Conservation (phyloP, 2,797 vertebrate genomes). For the Vespertilio murinus region DNA sequence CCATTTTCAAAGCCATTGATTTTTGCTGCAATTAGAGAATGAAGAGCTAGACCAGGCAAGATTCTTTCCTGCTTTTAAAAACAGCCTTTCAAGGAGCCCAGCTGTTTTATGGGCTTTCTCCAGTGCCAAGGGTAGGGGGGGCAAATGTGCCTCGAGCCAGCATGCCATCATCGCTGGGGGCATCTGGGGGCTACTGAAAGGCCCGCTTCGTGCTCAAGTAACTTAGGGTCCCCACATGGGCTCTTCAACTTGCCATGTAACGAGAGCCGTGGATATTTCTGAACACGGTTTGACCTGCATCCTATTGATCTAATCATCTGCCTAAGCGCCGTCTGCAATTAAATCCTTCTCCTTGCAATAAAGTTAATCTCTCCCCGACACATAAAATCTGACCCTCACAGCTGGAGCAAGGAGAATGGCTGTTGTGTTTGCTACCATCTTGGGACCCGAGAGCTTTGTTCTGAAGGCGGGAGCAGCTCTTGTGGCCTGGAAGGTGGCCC, state of each 20-base stretch:
- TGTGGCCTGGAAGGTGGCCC: not conserved
- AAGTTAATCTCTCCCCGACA: constrained; percentile 81
- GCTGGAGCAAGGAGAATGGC: constrained; percentile 55
- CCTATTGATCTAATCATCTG: constrained; percentile 72
- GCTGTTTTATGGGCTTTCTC: constrained; percentile 65
- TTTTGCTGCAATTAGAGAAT: constrained; percentile 73
- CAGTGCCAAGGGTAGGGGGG: not conserved
- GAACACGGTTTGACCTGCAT: constrained; percentile 44
- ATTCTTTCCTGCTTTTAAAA: constrained; percentile 67
- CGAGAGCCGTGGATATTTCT: not conserved
- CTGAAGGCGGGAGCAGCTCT: constrained; percentile 65
- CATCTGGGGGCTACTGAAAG: not conserved
- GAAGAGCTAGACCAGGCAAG: constrained; percentile 51
- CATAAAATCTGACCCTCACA: constrained; percentile 78
- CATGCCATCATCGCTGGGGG: constrained; percentile 38
- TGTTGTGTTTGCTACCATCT: constrained; percentile 56
- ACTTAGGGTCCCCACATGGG: not conserved
- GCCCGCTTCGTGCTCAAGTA: constrained; percentile 37
- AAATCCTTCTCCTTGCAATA: constrained; percentile 79
- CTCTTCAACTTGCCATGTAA: not conserved
- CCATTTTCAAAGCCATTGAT: constrained; percentile 71
- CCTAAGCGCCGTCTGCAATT: constrained; percentile 82
- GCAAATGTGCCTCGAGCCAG: constrained; percentile 71
- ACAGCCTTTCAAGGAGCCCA: constrained; percentile 65
- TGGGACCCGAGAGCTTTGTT: not conserved